A percentile compares a stretch with the other conserved stretches of the same genome.
phyloP scores from a whole-genome alignment of 2,797 vertebrate species.

The Sebastes matsubarae region DNA sequence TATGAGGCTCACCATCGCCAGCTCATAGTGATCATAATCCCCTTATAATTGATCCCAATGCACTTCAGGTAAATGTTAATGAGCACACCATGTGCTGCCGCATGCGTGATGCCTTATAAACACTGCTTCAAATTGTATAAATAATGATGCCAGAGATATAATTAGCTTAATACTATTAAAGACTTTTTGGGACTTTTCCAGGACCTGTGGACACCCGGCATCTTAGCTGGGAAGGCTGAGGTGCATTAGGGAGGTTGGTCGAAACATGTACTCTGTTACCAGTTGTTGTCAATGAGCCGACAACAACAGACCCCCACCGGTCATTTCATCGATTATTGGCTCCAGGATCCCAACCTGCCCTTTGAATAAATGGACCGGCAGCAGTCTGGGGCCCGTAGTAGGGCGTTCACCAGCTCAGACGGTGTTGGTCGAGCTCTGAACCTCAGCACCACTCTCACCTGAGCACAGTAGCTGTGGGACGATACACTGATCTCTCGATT shows the following conservation, averaged over 20 bases:
- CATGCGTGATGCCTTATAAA: background rate
- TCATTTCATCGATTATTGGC: slow-evolving; percentile 22
- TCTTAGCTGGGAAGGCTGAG: background rate
- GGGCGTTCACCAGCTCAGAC: background rate
- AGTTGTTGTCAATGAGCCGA: background rate
- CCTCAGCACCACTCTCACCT: background rate
- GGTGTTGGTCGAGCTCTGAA: background rate
- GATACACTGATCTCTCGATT: fast-evolving
- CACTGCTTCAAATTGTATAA: background rate
- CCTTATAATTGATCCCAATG: slow-evolving; percentile 21
- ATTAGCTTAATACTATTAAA: background rate
- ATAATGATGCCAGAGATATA: background rate
- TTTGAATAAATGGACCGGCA: slow-evolving; percentile 4
- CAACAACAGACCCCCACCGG: background rate
- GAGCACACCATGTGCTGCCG: background rate
- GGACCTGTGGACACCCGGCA: background rate
- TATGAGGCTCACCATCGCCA: background rate
- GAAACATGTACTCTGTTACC: background rate
- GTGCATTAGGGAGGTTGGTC: background rate
- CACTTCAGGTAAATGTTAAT: slow-evolving; percentile 24
- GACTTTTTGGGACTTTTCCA: background rate
- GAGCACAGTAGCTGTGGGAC: background rate
- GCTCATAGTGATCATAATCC: slow-evolving; percentile 8
- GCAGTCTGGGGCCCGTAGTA: background rate
- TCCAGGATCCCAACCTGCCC: background rate